These are phyloP conservation scores for Salvelinus fontinalis DNA, from an alignment of 2,113 vertebrate genomes.

Conservation along the genomic window DNA sequence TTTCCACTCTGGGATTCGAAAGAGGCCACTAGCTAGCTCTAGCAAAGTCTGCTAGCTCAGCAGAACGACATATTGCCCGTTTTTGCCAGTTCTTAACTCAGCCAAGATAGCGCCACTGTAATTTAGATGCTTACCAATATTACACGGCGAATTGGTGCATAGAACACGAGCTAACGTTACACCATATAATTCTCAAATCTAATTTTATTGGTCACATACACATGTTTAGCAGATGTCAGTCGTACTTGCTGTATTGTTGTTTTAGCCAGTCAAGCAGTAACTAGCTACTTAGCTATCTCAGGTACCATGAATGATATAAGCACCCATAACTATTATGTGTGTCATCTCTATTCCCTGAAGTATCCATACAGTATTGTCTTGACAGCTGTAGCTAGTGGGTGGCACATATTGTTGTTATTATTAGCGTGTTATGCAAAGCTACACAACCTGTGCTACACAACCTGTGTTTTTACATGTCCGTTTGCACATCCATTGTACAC, in stretches of 20 bases:
- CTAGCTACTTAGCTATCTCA: background rate
- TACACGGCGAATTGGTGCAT: too few relatives aligned
- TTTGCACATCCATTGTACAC: too few relatives aligned
- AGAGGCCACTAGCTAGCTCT: too few relatives aligned
- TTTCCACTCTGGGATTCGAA: too few relatives aligned
- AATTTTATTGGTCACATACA: too few relatives aligned
- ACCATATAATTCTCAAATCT: background rate
- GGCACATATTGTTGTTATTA: background rate
- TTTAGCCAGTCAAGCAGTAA: background rate
- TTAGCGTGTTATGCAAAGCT: background rate
- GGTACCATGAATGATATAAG: background rate
- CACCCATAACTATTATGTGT: background rate
- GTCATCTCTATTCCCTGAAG: background rate
- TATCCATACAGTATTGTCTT: too few relatives aligned
- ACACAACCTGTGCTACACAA: too few relatives aligned
- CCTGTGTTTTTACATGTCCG: too few relatives aligned
- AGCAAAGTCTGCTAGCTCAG: too few relatives aligned
- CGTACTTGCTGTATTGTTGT: background rate
- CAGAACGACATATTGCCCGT: background rate
- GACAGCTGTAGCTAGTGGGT: conserved; percentile 1
- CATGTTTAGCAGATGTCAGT: too few relatives aligned
- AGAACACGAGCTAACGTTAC: background rate
- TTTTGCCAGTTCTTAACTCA: background rate
- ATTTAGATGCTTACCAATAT: too few relatives aligned
- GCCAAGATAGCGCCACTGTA: background rate